phyloP scores from a whole-genome alignment of 2,888 invertebrate species.

The Elgonia sp. region DNA sequence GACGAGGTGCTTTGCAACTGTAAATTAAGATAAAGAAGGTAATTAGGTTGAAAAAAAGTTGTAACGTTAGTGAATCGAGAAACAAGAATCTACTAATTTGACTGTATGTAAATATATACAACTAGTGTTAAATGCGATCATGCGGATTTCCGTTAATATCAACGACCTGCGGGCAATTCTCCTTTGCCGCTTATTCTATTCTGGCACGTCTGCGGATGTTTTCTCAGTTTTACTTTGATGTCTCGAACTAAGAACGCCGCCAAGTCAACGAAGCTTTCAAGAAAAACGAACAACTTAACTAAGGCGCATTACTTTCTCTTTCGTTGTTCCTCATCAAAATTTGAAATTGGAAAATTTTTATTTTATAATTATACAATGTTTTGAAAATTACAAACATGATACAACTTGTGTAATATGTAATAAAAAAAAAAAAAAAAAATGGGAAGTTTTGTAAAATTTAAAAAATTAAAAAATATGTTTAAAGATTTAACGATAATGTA shows the following conservation, averaged over 20 bases:
- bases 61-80: conserved; percentile 28
- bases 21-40: conserved; percentile 40
- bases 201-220: conserved; percentile 70
- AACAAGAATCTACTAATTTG: conserved; percentile 49
- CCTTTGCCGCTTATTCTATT: conserved; percentile 69
- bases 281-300: conserved; percentile 55
- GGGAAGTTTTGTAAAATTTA: too few relatives aligned
- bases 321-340: conserved; percentile 48
- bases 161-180: conserved; percentile 58
- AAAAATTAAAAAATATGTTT: too few relatives aligned
- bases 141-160: conserved; percentile 66
- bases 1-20: conserved; percentile 13
- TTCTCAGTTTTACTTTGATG: conserved; percentile 73
- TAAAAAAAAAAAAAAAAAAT: too few relatives aligned
- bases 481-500: too few relatives aligned
- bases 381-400: too few relatives aligned
- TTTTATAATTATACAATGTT: too few relatives aligned
- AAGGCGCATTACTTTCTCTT: conserved; percentile 63
- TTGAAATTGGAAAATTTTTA: conserved; percentile 52
- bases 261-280: conserved; percentile 59
- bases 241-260: conserved; percentile 59
- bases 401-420: too few relatives aligned
- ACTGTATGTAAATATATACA: conserved; percentile 45
- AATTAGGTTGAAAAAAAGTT: conserved; percentile 44
- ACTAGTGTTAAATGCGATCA: conserved; percentile 48